Evolutionary conservation across 2,888 invertebrate species (phyloP).

Genomic region (Campopleginae sp.): DNA sequence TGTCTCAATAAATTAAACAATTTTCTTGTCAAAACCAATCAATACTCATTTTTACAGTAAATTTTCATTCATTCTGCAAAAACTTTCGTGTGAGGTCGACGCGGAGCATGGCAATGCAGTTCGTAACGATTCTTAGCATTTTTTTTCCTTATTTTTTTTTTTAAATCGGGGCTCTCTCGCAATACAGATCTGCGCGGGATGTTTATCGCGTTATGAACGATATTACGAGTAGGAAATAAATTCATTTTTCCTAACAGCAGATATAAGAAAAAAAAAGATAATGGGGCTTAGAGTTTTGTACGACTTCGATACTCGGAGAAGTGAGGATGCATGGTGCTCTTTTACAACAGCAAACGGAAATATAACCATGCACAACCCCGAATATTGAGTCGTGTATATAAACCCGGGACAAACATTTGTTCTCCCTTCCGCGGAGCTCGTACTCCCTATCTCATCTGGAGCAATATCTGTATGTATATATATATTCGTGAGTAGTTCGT

Average conservation of each 20-base stretch:
- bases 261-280: not conserved
- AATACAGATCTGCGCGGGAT: not conserved
- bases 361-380: slow-evolving; percentile 14
- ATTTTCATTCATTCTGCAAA: not conserved
- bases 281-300: not conserved
- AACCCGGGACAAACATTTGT: slow-evolving; percentile 54
- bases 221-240: not conserved
- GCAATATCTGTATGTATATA: not conserved
- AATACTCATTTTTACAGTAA: not conserved
- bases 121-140: not conserved
- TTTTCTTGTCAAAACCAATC: not conserved
- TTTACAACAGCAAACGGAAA: not conserved
- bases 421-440: slow-evolving; percentile 40
- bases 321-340: slow-evolving; percentile 2
- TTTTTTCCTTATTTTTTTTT: not conserved
- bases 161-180: not conserved
- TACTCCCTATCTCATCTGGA: not conserved
- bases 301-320: not conserved
- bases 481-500: not conserved
- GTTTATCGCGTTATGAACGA: not conserved
- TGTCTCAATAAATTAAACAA: not conserved
- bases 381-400: slow-evolving; percentile 38
- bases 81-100: not conserved
- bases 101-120: too few species aligned
- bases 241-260: not conserved